Base-by-base conservation (phyloP, 2,888 invertebrate species). In the Chorisops tibialis region DNA sequence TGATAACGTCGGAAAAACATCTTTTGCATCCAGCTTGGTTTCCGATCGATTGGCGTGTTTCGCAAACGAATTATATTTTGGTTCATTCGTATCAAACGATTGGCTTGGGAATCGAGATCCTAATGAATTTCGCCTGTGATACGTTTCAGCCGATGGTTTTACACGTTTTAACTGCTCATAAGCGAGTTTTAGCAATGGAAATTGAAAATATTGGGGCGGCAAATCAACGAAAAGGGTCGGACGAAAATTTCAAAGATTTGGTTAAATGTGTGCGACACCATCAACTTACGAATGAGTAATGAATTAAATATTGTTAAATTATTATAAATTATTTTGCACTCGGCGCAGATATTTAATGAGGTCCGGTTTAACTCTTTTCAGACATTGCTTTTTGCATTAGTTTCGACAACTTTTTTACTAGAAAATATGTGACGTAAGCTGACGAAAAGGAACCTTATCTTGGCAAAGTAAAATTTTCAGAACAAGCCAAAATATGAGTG, bases 91-190 rank as follows among this genome's bases (percentile, higher is more conserved):
- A 70, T 54, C 75, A 75, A 62, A 47, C 73, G 12, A 59, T 67
- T 11, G 73, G 72, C 1, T 37, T 72, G 1, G 65, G 24, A 3
- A 49, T 62, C 24, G 67, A 67, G 4, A 21, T 70, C 2, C 3
- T 69, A 3, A 67, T 71, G 39, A 72, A 70, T 45, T 72, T 66
- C 56, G 74, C 71, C n/a, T 73, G 68, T 58, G 75, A 76, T 61
- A 75, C 77, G 0, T 76, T 75, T 67, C 76, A 74, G 16, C 71
- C 74, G 1, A 72, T 74, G 0, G 74, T 71, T 65, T 64, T 75
- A 11, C 70, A 71, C 61, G 65, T 74, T 9, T 68, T 75, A 2
- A 71, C 71, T 0, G 74, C 70, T 1, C 77, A 75, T 50, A 71
- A 75, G 69, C 68, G 69, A 12, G 72, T 70, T 0, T 41, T 75